phyloP scores from a whole-genome alignment of 2,797 vertebrate genomes.

The Melanotaenia pygmaea region DNA sequence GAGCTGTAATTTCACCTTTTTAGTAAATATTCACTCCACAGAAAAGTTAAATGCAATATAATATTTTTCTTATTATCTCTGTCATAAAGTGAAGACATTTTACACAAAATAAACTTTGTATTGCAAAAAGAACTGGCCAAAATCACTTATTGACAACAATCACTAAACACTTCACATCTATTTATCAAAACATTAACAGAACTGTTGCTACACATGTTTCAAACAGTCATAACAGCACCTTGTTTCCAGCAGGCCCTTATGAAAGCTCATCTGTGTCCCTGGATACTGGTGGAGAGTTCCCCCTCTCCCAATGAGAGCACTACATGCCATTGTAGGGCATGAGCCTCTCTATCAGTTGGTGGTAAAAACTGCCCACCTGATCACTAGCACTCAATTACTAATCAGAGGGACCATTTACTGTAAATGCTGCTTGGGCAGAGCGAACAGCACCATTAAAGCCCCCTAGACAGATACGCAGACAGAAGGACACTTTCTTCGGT shows the following conservation, averaged over 20 bases:
- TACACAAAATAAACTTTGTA: not conserved
- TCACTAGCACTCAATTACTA: not conserved
- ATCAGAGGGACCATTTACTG: not conserved
- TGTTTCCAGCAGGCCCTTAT: not conserved
- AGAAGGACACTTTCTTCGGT: too few relatives aligned
- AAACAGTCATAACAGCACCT: not conserved
- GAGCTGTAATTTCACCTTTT: not conserved
- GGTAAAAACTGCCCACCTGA: not conserved
- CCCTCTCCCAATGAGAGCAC: not conserved
- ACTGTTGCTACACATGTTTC: not conserved
- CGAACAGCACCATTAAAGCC: not conserved
- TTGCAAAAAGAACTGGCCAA: not conserved
- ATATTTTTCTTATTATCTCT: not conserved
- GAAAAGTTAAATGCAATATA: too few relatives aligned
- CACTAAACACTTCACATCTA: not conserved
- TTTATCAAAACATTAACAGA: not conserved
- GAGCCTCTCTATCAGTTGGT: slow-evolving; percentile 9
- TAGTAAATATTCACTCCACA: not conserved
- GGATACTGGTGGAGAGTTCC: not conserved
- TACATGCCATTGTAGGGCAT: not conserved
- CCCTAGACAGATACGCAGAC: too few relatives aligned
- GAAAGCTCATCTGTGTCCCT: not conserved
- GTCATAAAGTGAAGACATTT: not conserved
- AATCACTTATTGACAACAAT: not conserved
- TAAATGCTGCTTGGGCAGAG: not conserved